Percentiles rank a stretch among this genome's conserved stretches.
Conservation (phyloP, 2,888 invertebrate genomes). For the Yponomeuta sedellus region DNA sequence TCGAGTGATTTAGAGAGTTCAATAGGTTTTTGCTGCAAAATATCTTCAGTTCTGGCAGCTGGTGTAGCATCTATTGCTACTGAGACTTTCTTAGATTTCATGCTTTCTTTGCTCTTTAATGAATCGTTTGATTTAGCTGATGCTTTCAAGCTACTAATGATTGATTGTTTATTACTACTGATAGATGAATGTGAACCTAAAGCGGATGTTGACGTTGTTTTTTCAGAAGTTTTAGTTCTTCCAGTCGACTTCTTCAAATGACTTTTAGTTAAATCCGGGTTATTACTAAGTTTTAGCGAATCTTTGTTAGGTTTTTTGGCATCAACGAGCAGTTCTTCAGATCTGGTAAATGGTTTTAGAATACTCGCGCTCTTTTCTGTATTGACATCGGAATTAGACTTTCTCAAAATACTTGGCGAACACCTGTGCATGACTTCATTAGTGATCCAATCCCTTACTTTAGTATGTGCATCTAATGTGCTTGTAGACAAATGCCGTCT, state of each 20-base stretch:
- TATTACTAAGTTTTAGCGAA: slow-evolving; percentile 27
- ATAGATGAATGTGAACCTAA: slow-evolving; percentile 65
- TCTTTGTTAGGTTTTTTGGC: slow-evolving; percentile 42
- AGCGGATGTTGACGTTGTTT: slow-evolving; percentile 66
- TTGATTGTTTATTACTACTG: slow-evolving; percentile 50
- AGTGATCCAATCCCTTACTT: slow-evolving; percentile 91
- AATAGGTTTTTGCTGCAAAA: slow-evolving; percentile 85
- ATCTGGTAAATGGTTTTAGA: slow-evolving; percentile 58
- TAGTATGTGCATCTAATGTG: slow-evolving; percentile 90
- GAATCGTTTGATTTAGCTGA: slow-evolving; percentile 63
- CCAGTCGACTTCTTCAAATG: slow-evolving; percentile 35
- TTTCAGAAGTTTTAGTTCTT: slow-evolving; percentile 59
- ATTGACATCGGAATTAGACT: slow-evolving; percentile 59
- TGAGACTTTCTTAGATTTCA: slow-evolving; percentile 81
- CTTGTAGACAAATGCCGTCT: slow-evolving; percentile 85
- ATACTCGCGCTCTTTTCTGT: slow-evolving; percentile 42
- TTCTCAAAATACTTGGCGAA: slow-evolving; percentile 80
- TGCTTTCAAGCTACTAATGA: slow-evolving; percentile 37
- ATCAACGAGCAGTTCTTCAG: slow-evolving; percentile 64
- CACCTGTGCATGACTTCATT: slow-evolving; percentile 85
- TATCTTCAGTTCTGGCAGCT: slow-evolving; percentile 82
- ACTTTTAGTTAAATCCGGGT: slow-evolving; percentile 32
- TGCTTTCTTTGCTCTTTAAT: slow-evolving; percentile 60
- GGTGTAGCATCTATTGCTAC: slow-evolving; percentile 89
- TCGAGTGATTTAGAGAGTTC: slow-evolving; percentile 82